These are phyloP conservation scores for Psittacula derbiana DNA, from an alignment of 2,797 vertebrate genomes.

Conservation along the genomic window DNA sequence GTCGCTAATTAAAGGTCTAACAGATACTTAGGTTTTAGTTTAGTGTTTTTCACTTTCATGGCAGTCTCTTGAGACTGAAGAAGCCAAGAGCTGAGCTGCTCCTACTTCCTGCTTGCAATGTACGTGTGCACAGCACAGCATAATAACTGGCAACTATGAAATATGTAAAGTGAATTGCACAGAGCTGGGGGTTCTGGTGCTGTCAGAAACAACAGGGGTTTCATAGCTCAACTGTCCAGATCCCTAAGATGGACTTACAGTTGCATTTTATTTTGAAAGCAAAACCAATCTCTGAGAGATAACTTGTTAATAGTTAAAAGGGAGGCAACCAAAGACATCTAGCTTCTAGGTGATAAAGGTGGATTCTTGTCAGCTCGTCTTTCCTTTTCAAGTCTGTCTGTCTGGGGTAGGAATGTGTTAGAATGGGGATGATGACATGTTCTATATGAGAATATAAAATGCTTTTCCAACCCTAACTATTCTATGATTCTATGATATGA, in stretches of 20 bases:
- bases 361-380: not conserved
- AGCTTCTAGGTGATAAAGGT: not conserved
- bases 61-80: not conserved
- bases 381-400: not conserved
- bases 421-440: not conserved
- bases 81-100: slow-evolving; percentile 29
- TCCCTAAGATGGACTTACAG: not conserved
- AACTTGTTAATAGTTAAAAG: not conserved
- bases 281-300: not conserved
- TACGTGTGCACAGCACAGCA: not conserved
- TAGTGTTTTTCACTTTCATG: slow-evolving; percentile 41
- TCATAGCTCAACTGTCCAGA: not conserved
- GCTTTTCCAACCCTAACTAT: not conserved
- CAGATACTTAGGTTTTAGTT: slow-evolving; percentile 44
- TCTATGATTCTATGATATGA: not conserved
- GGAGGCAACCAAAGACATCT: not conserved
- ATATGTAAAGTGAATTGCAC: not conserved
- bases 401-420: not conserved
- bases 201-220: not conserved
- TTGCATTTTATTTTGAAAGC: not conserved
- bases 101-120: not conserved
- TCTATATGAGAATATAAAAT: not conserved
- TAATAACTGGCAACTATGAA: not conserved
- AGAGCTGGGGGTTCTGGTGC: not conserved
- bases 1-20: slow-evolving; percentile 64